Evolutionary conservation across 2,888 invertebrate species (phyloP), one percentile per base, ranked within the genome.

Genomic region (Orthosia gothica): DNA sequence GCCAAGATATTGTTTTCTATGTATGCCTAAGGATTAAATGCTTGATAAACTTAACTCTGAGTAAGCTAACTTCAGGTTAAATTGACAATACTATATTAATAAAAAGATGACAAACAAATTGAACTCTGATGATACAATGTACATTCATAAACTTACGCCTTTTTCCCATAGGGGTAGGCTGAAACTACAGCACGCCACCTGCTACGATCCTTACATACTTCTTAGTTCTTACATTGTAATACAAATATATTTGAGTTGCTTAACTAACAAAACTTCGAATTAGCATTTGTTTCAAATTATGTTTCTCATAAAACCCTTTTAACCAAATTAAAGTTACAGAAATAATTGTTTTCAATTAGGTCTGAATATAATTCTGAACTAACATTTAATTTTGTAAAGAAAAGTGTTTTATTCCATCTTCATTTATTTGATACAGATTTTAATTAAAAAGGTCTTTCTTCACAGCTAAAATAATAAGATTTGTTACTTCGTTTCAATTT

Each of bases 371-470:
- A 57, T 49, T 66, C 49, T 66, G 40, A 23, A 40, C 23, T 26
- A 70, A 52, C 78, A 74, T 13, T 69, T n/a, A 58, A 50, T 58
- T 77, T 74, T 20, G 20, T 11, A 11, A 70, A 52, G 50, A 77
- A 58, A 77, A 78, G 61, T 78, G 50, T 70, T 69, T 58, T 74
- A 79, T 54, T 45, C 52, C 18, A 64, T 50, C 50, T 68, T 52
- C n/a, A 45, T 59, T 49, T 70, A 76, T 61, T 71, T 70, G 13
- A 55, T 61, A 50, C n/a, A 26, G 63, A 63, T 54, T 72, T 79
- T 75, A 80, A 82, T 83, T 68, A 83, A 67, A 23, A 16, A n/a
- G 52, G 18, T 65, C 49, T 67, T 79, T 72, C 63, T 54, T 62
- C 40, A n/a, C 49, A 11, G 54, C 57, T 50, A n/a, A 49, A 47